Conservation (phyloP, 2,797 vertebrate genomes). For the Rachycentron canadum region DNA sequence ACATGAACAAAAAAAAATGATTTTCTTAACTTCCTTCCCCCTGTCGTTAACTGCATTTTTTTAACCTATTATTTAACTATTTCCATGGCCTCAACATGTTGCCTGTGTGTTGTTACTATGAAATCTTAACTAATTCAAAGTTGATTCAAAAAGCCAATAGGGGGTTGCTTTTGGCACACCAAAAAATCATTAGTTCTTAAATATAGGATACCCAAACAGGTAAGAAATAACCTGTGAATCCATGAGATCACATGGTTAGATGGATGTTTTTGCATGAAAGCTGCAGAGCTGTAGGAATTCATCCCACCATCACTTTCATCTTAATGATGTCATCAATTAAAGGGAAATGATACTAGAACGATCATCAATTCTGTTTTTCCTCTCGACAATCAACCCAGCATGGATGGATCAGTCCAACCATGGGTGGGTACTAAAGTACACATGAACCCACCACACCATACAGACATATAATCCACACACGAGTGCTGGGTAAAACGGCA, state of each 20-base stretch:
- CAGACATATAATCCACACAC: conserved; percentile 34
- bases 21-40: too few relatives aligned
- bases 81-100: conserved; percentile 2
- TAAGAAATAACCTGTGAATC: conserved; percentile 19
- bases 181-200: background rate
- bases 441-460: conserved; percentile 8
- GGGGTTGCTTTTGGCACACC: background rate
- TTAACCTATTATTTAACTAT: background rate
- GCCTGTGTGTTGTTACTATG: background rate
- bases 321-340: conserved; percentile 82
- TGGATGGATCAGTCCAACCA: conserved; percentile 37
- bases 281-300: conserved; percentile 71
- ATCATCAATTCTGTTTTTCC: conserved; percentile 51
- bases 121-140: conserved; percentile 47
- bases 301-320: conserved; percentile 61
- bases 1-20: background rate
- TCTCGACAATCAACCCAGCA: conserved; percentile 30
- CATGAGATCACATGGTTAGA: conserved; percentile 36
- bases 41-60: background rate
- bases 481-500: conserved; percentile 45
- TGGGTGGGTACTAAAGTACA: conserved; percentile 18
- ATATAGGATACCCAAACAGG: background rate
- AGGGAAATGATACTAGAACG: conserved; percentile 74
- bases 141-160: conserved; percentile 9
- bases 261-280: conserved; percentile 52